A percentile compares a stretch with the other conserved stretches of the same genome.
Conservation (phyloP, 2,113 vertebrate species). For the Chinchilla lanigera region DNA sequence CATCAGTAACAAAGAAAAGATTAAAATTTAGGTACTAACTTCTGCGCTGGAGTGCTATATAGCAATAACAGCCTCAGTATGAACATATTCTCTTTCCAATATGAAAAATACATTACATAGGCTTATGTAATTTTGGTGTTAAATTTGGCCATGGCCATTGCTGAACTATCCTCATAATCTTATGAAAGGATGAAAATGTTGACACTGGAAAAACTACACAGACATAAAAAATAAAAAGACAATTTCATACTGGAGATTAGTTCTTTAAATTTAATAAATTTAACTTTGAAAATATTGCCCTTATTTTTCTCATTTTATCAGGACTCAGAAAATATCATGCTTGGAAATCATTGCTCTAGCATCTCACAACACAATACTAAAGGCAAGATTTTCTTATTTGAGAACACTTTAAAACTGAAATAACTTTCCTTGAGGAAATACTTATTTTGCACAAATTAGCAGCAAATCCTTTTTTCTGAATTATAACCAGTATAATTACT, state of each 20-base stretch:
- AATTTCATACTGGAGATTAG: background rate
- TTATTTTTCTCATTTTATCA: background rate
- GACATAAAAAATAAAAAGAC: background rate
- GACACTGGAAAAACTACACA: background rate
- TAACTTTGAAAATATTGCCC: background rate
- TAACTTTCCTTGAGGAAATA: background rate
- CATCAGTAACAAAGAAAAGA: background rate
- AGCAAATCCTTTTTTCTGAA: background rate
- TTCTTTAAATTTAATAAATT: constrained; percentile 9
- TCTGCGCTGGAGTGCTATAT: background rate
- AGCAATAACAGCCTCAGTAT: background rate
- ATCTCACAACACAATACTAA: background rate
- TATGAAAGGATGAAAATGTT: background rate
- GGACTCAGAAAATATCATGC: background rate
- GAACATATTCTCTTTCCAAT: background rate
- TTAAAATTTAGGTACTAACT: background rate
- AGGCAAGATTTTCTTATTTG: background rate
- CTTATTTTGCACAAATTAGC: background rate
- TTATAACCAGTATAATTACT: background rate
- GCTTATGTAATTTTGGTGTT: background rate
- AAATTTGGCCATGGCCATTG: background rate
- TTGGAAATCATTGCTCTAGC: background rate
- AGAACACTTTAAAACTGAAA: background rate
- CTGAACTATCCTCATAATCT: background rate
- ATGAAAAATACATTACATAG: background rate